Evolutionary conservation across 1,140 invertebrate species (phyloP).

Genomic region (Drosophila pseudoobscura): DNA sequence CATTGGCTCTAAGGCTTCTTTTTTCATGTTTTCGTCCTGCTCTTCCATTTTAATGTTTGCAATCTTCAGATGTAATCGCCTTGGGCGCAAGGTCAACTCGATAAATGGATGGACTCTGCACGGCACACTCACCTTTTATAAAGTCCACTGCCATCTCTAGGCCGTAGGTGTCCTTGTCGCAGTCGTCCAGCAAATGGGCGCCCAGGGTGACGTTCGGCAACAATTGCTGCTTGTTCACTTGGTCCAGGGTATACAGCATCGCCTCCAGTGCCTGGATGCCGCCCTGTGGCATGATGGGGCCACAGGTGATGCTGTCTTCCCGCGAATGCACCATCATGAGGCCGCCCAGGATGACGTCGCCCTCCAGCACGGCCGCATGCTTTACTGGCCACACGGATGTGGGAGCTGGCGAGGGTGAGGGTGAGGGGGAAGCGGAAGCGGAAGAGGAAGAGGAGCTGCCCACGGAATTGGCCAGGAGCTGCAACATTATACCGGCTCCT

Average conservation of each 20-base stretch:
- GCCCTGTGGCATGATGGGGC: conserved; percentile 97
- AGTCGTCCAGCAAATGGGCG: conserved; percentile 96
- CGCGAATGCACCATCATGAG: conserved; percentile 98
- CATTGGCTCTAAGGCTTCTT: no score
- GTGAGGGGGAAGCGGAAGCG: background rate
- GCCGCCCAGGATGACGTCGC: conserved; percentile 93
- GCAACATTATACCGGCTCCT: conserved; percentile 11
- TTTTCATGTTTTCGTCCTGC: no score
- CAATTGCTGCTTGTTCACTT: conserved; percentile 88
- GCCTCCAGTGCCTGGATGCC: conserved; percentile 95
- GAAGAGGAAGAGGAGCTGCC: conserved; percentile 17
- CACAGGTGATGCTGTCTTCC: conserved; percentile 92
- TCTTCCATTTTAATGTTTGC: no score
- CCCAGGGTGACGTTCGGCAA: conserved; percentile 92
- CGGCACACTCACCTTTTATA: conserved; percentile 92
- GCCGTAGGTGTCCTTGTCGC: conserved; percentile 98
- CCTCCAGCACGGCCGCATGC: conserved; percentile 91
- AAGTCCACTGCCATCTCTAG: conserved; percentile 98
- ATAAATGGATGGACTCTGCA: background rate
- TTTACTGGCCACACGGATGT: conserved; percentile 91
- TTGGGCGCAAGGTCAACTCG: conserved; percentile 13
- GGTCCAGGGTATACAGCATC: conserved; percentile 96
- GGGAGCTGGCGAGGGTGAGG: conserved; percentile 2
- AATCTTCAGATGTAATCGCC: conserved; percentile 6
- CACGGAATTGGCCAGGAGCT: conserved; percentile 41